phyloP scores from a whole-genome alignment of 2,113 vertebrate genomes.

The Telmatochromis brichardi region DNA sequence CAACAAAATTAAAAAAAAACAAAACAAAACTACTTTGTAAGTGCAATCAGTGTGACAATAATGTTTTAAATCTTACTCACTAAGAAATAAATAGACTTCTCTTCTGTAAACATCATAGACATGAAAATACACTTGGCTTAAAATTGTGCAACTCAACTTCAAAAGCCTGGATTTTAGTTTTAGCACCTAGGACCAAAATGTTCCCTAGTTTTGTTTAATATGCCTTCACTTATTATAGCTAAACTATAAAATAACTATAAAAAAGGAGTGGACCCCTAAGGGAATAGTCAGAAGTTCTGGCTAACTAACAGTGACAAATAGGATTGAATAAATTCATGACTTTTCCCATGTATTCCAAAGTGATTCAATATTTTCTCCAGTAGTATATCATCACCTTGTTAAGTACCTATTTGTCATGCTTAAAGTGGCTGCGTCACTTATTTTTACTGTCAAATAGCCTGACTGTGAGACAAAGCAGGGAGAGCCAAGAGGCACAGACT shows the following conservation, averaged over 20 bases:
- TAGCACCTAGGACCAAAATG: not conserved
- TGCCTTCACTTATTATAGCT: not conserved
- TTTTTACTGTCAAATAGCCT: slow-evolving; percentile 1
- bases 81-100: not conserved
- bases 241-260: not conserved
- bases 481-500: not conserved
- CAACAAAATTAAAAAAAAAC: not conserved
- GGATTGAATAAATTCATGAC: not conserved
- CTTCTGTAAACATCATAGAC: not conserved
- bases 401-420: not conserved
- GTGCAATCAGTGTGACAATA: not conserved
- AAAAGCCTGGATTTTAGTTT: not conserved
- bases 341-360: not conserved
- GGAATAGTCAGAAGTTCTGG: not conserved
- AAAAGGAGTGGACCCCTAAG: not conserved
- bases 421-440: not conserved
- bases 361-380: not conserved
- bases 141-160: not conserved
- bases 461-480: not conserved
- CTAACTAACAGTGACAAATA: not conserved
- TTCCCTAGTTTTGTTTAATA: not conserved
- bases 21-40: not conserved
- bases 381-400: not conserved
- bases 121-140: not conserved
- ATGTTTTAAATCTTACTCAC: not conserved